Evolutionary conservation across 1,140 invertebrate genomes (phyloP).

Genomic region (Tenebrio molitor): DNA sequence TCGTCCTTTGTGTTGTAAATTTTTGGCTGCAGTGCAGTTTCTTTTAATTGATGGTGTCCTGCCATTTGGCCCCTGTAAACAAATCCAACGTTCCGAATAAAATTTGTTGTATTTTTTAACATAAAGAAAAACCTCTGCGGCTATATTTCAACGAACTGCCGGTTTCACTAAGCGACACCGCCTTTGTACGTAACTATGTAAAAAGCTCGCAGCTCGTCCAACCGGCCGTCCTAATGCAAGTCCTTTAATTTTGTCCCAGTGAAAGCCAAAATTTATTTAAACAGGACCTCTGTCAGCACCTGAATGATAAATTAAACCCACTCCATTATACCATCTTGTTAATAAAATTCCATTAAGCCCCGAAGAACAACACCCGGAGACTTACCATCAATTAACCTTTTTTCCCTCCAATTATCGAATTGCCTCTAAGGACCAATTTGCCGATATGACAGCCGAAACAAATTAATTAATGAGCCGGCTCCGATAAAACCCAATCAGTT

Average conservation of each 20-base stretch:
- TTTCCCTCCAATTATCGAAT: constrained; percentile 14
- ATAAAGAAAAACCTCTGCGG: neutral
- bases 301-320: constrained; percentile 28
- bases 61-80: no score
- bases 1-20: no score
- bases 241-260: constrained; percentile 27
- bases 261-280: constrained; percentile 32
- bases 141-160: constrained; percentile 15
- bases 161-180: constrained; percentile 13
- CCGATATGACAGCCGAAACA: neutral
- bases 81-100: neutral
- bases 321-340: constrained; percentile 19
- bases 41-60: no score
- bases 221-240: neutral
- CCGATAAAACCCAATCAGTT: neutral
- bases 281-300: constrained; percentile 28
- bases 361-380: constrained; percentile 9
- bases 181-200: constrained; percentile 20
- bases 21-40: no score
- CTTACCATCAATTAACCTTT: neutral
- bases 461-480: constrained; percentile 16
- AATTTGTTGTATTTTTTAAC: neutral
- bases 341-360: constrained; percentile 16
- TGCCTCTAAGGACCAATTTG: constrained; percentile 12
- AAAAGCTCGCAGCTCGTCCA: constrained; percentile 10